Base-by-base conservation (phyloP, 2,888 invertebrate species). In the Criorhina ranunculi region DNA sequence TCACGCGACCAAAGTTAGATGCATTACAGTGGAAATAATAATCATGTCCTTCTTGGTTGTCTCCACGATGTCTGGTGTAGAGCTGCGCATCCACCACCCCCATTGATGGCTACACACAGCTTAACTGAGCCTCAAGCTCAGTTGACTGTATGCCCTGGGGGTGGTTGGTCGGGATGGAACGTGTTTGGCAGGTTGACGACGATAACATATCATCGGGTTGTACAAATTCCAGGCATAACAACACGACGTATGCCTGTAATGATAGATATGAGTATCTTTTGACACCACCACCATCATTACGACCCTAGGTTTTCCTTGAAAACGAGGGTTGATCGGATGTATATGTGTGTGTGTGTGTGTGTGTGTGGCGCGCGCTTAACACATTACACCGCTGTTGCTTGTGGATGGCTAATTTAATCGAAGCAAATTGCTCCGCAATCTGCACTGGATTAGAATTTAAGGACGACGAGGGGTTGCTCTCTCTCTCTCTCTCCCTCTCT, bases 341-440 rank as follows among this genome's bases (percentile, higher is more conserved):
- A 80, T 80, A 80, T 70, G 55, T 79, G 57, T 79, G 66, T 29
- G 44, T 53, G 62, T 79, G 57, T 73, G 57, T 29, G 44, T 53
- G 35, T 62, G 59, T 33, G 44, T 46, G 72, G 53, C 83, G 67
- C 46, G 59, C 83, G 79, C 62, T 79, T 67, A 53, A 72, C 72
- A 40, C 64, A 66, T 67, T 78, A 62, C 53, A 29, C 64, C 40
- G 29, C 69, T 80, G 59, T 73, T 76, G 67, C 80, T 75, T 76
- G 75, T 59, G 62, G 75, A 85, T 85, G 88, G 91, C 91, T 91
- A 91, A 91, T 91, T 91, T 91, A 91, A 91, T 91, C 90, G 89
- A 89, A 88, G 90, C 91, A 91, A 91, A 91, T 91, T 91, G 91
- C 89, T 90, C 88, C 89, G 89, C 91, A 91, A 91, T 91, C 90